phyloP scores from a whole-genome alignment of 1,140 invertebrate species.

The Octopus bimaculoides region DNA sequence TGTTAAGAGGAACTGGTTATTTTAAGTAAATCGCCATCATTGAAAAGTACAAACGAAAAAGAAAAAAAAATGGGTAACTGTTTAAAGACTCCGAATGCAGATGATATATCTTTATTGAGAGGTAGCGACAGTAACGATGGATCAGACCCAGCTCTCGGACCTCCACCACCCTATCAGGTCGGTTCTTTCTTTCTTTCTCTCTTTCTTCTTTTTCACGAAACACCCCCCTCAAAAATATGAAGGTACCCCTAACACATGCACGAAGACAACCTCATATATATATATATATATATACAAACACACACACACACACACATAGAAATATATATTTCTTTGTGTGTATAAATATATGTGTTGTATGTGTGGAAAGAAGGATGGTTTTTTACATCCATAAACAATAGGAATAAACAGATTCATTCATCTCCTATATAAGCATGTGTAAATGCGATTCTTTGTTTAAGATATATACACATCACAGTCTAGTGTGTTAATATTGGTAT shows the following conservation, averaged over 20 bases:
- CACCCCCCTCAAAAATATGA: too few species aligned
- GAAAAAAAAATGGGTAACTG: conserved; percentile 54
- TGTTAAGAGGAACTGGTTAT: conserved; percentile 7
- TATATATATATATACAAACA: neutral
- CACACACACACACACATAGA: too few species aligned
- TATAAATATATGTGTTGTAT: too few species aligned
- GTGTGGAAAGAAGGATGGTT: too few species aligned
- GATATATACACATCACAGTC: too few species aligned
- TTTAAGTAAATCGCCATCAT: conserved; percentile 13
- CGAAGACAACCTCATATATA: neutral
- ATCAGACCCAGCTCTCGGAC: conserved; percentile 42
- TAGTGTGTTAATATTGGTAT: too few species aligned
- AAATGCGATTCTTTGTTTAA: too few species aligned
- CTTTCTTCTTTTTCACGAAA: conserved; percentile 16
- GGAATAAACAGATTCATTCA: too few species aligned
- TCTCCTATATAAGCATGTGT: too few species aligned
- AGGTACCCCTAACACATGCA: neutral
- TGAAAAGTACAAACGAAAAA: neutral
- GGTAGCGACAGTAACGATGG: conserved; percentile 44
- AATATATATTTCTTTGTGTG: neutral
- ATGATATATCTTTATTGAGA: conserved; percentile 55
- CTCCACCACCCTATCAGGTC: conserved; percentile 59
- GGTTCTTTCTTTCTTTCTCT: conserved; percentile 18
- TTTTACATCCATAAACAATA: too few species aligned
- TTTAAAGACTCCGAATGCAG: conserved; percentile 54